phyloP scores from a whole-genome alignment of 2,113 vertebrate species.

The Apteryx mantelli region DNA sequence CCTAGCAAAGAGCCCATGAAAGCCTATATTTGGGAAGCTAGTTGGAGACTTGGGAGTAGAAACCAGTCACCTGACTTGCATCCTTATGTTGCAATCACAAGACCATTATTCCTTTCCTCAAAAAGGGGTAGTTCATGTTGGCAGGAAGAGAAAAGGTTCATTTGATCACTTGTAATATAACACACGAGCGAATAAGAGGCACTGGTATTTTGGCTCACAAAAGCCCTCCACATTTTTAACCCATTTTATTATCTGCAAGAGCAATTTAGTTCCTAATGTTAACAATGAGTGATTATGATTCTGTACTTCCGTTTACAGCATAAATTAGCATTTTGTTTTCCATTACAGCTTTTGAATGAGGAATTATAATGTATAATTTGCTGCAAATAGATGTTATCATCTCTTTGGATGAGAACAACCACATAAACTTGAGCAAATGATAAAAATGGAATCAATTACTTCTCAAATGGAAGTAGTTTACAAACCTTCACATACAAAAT shows the following conservation, averaged over 20 bases:
- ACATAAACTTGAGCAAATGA: slow-evolving; percentile 84
- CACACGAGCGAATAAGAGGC: not conserved
- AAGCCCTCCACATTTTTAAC: slow-evolving; percentile 66
- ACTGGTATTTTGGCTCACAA: slow-evolving; percentile 11
- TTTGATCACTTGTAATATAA: slow-evolving; percentile 27
- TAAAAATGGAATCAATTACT: slow-evolving; percentile 86
- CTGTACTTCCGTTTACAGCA: slow-evolving; percentile 83
- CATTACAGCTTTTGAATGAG: slow-evolving; percentile 83
- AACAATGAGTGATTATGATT: slow-evolving; percentile 86
- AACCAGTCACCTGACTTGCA: not conserved
- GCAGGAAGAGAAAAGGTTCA: slow-evolving; percentile 19
- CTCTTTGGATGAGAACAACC: slow-evolving; percentile 81
- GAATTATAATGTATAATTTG: slow-evolving; percentile 87
- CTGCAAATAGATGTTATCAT: slow-evolving; percentile 87
- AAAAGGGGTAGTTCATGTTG: slow-evolving; percentile 21
- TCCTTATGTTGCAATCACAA: not conserved
- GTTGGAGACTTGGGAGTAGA: not conserved
- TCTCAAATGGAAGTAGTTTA: slow-evolving; percentile 83
- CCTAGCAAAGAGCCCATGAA: not conserved
- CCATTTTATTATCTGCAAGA: slow-evolving; percentile 80
- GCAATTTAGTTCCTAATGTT: slow-evolving; percentile 79
- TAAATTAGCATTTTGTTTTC: slow-evolving; percentile 87
- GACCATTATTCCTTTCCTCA: slow-evolving; percentile 14
- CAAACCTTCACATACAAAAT: slow-evolving; percentile 79
- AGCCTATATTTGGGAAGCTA: not conserved